Evolutionary conservation across 2,888 invertebrate genomes (phyloP).

Genomic region (Scelioninae gen. 1): DNA sequence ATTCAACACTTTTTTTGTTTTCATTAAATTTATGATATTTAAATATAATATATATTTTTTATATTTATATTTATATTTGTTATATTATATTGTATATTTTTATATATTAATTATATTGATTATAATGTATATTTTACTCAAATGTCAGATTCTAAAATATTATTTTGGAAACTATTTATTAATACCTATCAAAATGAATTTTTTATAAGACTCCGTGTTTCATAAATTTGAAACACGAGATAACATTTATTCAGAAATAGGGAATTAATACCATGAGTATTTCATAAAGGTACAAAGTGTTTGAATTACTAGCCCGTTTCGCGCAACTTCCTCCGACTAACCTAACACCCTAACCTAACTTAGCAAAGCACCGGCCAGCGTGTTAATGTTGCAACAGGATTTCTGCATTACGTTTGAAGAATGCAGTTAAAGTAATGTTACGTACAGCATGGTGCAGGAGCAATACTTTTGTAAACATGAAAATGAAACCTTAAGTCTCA

Average conservation of each 20-base stretch:
- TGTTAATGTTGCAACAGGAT: conserved; percentile 51
- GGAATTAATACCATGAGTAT: conserved; percentile 58
- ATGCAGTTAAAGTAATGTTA: conserved; percentile 30
- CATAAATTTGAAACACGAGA: conserved; percentile 42
- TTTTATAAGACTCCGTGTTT: conserved; percentile 9
- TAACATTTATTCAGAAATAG: conserved; percentile 54
- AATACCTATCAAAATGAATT: conserved; percentile 27
- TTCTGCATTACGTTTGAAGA: conserved; percentile 56
- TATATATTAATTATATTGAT: background rate
- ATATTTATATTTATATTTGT: too few relatives aligned
- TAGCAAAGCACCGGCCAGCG: conserved; percentile 23
- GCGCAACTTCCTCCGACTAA: conserved; percentile 27
- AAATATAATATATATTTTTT: too few relatives aligned
- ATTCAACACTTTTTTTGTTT: background rate
- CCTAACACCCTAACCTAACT: conserved; percentile 47
- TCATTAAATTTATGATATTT: too few relatives aligned
- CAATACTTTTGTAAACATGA: conserved; percentile 33
- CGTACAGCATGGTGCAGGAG: conserved; percentile 1
- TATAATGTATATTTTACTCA: background rate
- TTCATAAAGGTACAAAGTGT: conserved; percentile 59
- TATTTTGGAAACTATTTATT: background rate
- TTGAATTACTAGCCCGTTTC: conserved; percentile 48
- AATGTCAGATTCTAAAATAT: background rate
- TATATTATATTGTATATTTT: too few relatives aligned
- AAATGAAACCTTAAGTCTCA: conserved; percentile 16